Conservation (phyloP, 2,113 vertebrate genomes). For the Callithrix jacchus region DNA sequence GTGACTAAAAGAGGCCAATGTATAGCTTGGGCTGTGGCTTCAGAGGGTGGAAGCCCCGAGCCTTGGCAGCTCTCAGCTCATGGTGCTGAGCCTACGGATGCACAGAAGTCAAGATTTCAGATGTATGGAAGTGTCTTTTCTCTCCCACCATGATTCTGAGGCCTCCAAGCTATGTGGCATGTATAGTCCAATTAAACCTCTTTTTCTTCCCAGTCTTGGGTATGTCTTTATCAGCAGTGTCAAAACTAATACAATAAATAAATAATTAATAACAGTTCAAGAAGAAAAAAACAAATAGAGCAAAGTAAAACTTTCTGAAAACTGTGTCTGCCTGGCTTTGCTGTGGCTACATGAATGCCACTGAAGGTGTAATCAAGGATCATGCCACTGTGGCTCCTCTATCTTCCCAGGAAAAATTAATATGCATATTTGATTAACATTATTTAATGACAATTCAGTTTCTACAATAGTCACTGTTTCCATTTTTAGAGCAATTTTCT, state of each 20-base stretch:
- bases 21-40: no score
- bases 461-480: neutral
- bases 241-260: neutral
- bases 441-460: neutral
- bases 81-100: no score
- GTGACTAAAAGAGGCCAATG: no score
- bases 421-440: neutral
- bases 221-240: no score
- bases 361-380: neutral
- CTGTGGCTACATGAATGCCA: neutral
- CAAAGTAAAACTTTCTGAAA: neutral
- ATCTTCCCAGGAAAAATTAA: neutral
- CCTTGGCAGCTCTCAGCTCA: no score
- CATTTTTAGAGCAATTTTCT: neutral
- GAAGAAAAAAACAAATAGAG: neutral
- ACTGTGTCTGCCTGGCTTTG: neutral
- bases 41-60: no score
- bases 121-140: no score
- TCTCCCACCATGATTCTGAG: no score
- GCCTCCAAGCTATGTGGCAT: no score
- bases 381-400: neutral
- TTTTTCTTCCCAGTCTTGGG: no score
- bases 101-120: no score
- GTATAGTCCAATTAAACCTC: no score
- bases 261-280: neutral